Evolutionary conservation across 2,113 vertebrate species (phyloP).

Genomic region (Xenopus tropicalis): DNA sequence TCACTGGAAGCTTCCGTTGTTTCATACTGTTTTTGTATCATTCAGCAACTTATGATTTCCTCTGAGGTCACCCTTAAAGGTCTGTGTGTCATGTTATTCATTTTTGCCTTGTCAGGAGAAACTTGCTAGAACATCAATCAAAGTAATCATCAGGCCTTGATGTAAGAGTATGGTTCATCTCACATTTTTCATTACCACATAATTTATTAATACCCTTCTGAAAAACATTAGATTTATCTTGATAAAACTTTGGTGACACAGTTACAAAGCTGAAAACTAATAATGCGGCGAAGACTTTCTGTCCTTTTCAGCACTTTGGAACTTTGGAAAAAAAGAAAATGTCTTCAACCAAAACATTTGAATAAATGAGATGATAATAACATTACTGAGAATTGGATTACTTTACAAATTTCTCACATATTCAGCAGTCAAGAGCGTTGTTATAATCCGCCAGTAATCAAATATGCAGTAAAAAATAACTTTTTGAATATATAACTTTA

Average conservation of each 20-base stretch:
- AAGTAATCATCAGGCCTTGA: conserved; percentile 76
- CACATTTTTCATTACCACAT: conserved; percentile 81
- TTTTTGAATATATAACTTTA: not conserved
- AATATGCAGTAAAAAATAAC: conserved; percentile 5
- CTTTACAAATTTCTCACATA: not conserved
- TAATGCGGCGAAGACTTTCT: conserved; percentile 38
- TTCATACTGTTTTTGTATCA: conserved; percentile 61
- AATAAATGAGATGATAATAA: conserved; percentile 10
- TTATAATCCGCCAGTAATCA: not conserved
- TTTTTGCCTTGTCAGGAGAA: conserved; percentile 78
- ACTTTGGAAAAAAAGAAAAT: conserved; percentile 46
- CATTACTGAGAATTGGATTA: conserved; percentile 3
- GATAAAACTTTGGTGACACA: conserved; percentile 65
- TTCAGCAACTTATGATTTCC: conserved; percentile 67
- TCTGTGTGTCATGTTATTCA: conserved; percentile 74
- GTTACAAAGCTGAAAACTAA: conserved; percentile 48
- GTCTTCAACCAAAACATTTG: conserved; percentile 20
- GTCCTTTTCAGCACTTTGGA: conserved; percentile 58
- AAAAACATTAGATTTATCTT: conserved; percentile 75
- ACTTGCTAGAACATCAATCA: conserved; percentile 78
- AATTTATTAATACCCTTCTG: conserved; percentile 83
- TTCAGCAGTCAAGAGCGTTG: not conserved
- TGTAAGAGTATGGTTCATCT: conserved; percentile 69
- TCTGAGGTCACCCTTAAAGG: conserved; percentile 76
- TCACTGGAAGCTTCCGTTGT: conserved; percentile 59